These are phyloP conservation scores for Scrobipalpa costella DNA, from an alignment of 2,888 invertebrate species.

Conservation along the genomic window DNA sequence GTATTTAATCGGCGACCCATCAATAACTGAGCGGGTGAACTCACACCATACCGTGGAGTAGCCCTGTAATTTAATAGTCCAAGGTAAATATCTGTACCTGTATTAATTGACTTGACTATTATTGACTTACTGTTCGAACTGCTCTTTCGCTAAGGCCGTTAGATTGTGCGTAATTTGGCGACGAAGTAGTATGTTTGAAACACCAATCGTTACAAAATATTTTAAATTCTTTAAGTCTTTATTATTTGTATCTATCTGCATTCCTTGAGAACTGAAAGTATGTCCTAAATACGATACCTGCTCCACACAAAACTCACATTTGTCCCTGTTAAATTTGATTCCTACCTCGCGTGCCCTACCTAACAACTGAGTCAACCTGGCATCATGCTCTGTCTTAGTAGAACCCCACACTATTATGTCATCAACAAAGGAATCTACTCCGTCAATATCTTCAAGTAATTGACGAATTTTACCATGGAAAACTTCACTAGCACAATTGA, in stretches of 20 bases:
- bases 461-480: constrained; percentile 34
- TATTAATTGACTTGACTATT: constrained; percentile 26
- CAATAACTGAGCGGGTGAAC: constrained; percentile 13
- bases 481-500: constrained; percentile 31
- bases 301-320: constrained; percentile 32
- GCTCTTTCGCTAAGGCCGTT: constrained; percentile 32
- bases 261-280: constrained; percentile 23
- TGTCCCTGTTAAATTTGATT: constrained; percentile 26
- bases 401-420: constrained; percentile 27
- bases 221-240: constrained; percentile 33
- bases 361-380: constrained; percentile 13
- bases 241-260: constrained; percentile 27
- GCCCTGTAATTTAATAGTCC: constrained; percentile 16
- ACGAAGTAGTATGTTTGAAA: constrained; percentile 29
- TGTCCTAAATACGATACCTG: constrained; percentile 34
- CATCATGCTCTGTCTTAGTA: constrained; percentile 26
- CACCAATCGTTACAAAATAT: constrained; percentile 30
- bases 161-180: constrained; percentile 31
- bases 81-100: constrained; percentile 27
- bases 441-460: constrained; percentile 29
- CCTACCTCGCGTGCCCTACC: constrained; percentile 24
- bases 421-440: constrained; percentile 28
- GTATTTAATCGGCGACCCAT: constrained; percentile 18
- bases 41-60: constrained; percentile 10
- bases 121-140: constrained; percentile 32